A percentile compares a stretch with the other conserved stretches of the same genome.
phyloP scores from a whole-genome alignment of 2,888 invertebrate genomes.

The Ferdinandea cuprea region DNA sequence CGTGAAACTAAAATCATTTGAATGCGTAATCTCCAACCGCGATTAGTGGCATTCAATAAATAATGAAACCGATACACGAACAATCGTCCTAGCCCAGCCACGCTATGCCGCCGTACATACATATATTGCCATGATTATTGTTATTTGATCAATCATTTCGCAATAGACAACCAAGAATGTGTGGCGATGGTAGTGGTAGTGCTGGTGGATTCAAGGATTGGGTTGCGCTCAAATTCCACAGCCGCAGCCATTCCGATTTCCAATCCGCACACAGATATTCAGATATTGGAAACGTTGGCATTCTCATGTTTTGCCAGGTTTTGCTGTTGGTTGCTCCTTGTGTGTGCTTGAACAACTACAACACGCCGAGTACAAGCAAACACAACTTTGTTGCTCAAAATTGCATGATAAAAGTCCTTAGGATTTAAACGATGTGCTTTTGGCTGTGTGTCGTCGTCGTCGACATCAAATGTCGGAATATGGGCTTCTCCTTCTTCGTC shows the following conservation, averaged over 20 bases:
- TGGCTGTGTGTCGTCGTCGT: constrained; percentile 56
- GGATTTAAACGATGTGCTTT: constrained; percentile 68
- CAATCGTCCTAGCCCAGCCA: constrained; percentile 48
- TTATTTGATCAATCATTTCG: constrained; percentile 73
- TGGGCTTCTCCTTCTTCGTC: constrained; percentile 19
- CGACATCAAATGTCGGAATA: constrained; percentile 48
- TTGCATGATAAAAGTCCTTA: constrained; percentile 72
- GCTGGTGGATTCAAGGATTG: constrained; percentile 25
- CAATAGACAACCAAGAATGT: constrained; percentile 54
- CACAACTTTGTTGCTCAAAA: constrained; percentile 67
- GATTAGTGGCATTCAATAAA: constrained; percentile 72
- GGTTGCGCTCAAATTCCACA: constrained; percentile 54
- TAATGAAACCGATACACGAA: constrained; percentile 72
- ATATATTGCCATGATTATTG: constrained; percentile 68
- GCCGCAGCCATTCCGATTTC: constrained; percentile 38
- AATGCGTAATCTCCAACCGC: constrained; percentile 67
- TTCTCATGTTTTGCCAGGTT: constrained; percentile 59
- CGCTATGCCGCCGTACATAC: too few relatives aligned
- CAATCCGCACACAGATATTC: constrained; percentile 29
- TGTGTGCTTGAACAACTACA: constrained; percentile 33
- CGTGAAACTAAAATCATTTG: constrained; percentile 35
- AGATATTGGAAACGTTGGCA: constrained; percentile 61
- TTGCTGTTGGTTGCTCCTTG: constrained; percentile 17
- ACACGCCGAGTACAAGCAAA: constrained; percentile 56
- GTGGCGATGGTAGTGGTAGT: constrained; percentile 26